A percentile compares a stretch with the other conserved stretches of the same genome.
Conservation (phyloP, 2,888 invertebrate genomes). For the Minunthozetes semirufus region DNA sequence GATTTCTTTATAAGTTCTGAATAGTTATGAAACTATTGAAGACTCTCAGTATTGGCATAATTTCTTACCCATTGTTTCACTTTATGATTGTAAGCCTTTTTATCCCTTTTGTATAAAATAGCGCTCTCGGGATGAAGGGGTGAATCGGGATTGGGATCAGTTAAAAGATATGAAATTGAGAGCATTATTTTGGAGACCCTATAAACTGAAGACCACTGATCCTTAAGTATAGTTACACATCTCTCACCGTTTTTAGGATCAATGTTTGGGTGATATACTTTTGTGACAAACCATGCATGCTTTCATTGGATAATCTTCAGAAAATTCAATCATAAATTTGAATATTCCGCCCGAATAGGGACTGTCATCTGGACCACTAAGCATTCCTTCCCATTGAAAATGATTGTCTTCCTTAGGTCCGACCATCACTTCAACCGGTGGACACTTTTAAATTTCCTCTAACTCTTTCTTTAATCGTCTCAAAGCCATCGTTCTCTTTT, state of each 20-base stretch:
- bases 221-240: conserved; percentile 6
- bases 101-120: not conserved
- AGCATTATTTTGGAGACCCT: not conserved
- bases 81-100: not conserved
- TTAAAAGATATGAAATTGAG: conserved; percentile 1
- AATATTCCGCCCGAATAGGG: not conserved
- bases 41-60: conserved; percentile 6
- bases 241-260: not conserved
- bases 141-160: not conserved
- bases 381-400: not conserved
- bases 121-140: not conserved
- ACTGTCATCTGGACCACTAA: not conserved
- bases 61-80: conserved; percentile 6
- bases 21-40: no score
- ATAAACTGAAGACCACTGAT: not conserved
- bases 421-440: not conserved
- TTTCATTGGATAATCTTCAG: not conserved
- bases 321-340: not conserved
- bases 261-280: conserved; percentile 18
- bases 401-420: not conserved
- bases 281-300: not conserved
- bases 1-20: no score
- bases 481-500: conserved; percentile 57
- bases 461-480: not conserved
- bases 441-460: not conserved